Conservation (phyloP, 2,888 invertebrate species). For the Amorpha juglandis region DNA sequence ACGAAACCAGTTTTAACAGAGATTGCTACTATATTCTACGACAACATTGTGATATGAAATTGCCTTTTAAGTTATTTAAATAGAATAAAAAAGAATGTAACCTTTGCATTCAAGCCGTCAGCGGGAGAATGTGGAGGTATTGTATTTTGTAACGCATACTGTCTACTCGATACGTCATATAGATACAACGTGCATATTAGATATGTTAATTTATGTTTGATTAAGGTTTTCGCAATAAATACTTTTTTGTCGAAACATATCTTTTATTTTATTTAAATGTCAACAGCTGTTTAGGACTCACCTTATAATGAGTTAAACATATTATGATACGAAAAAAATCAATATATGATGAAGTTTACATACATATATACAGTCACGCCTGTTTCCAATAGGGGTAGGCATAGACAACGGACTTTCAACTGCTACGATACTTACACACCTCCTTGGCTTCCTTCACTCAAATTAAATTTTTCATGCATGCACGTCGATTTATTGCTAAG, state of each 20-base stretch:
- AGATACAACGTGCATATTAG: conserved; percentile 55
- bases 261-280: conserved; percentile 13
- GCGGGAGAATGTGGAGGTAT: conserved; percentile 22
- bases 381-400: too few species aligned
- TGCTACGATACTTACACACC: too few species aligned
- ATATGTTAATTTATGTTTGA: conserved; percentile 63
- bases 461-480: too few species aligned
- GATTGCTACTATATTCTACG: conserved; percentile 35
- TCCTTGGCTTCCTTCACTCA: too few species aligned
- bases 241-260: conserved; percentile 44
- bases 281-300: too few species aligned
- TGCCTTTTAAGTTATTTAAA: conserved; percentile 58
- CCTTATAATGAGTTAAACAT: too few species aligned
- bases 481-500: too few species aligned
- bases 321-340: too few species aligned
- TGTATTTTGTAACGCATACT: conserved; percentile 12
- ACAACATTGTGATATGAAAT: conserved; percentile 72
- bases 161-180: conserved; percentile 45
- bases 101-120: conserved; percentile 26
- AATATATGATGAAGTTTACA: too few species aligned
- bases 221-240: conserved; percentile 62
- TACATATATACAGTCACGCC: too few species aligned
- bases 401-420: too few species aligned
- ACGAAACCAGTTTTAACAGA: conserved; percentile 23
- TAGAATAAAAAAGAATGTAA: conserved; percentile 34